A percentile compares a stretch with the other conserved stretches of the same genome.
Conservation (phyloP, 2,888 invertebrate species). For the Linnaemya tessellans region DNA sequence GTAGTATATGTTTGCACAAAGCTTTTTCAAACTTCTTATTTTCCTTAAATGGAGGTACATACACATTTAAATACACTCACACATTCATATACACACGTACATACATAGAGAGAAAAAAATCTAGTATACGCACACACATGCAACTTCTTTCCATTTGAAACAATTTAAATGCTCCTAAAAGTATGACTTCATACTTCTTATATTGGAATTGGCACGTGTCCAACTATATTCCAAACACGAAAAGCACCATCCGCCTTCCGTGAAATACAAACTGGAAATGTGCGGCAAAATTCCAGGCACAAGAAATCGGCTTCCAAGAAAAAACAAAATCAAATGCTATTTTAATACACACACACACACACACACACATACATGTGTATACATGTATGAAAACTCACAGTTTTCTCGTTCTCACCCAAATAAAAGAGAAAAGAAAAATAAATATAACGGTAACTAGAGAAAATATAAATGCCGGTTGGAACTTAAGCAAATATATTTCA, state of each 20-base stretch:
- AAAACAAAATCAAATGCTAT: slow-evolving; percentile 13
- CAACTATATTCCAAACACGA: slow-evolving; percentile 60
- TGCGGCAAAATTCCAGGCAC: slow-evolving; percentile 73
- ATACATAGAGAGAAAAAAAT: slow-evolving; percentile 5
- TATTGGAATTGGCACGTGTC: slow-evolving; percentile 74
- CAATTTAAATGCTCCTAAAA: slow-evolving; percentile 66
- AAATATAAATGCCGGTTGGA: slow-evolving; percentile 48
- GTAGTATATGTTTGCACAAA: too few species aligned
- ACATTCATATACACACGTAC: background rate
- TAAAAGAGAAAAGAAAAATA: slow-evolving; percentile 16
- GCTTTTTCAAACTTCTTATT: slow-evolving; percentile 31
- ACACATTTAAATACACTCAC: background rate
- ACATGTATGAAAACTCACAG: background rate
- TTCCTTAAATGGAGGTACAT: background rate
- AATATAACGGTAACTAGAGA: slow-evolving; percentile 35
- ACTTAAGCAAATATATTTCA: background rate
- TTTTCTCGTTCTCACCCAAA: slow-evolving; percentile 9
- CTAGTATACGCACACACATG: background rate
- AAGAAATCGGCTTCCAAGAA: slow-evolving; percentile 29
- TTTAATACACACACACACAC: too few species aligned
- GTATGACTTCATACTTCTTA: slow-evolving; percentile 73
- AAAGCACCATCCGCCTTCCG: slow-evolving; percentile 47
- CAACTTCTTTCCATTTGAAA: slow-evolving; percentile 27
- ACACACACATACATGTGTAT: too few species aligned
- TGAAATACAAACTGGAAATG: slow-evolving; percentile 62